Percentiles rank a stretch among this genome's conserved stretches.
Conservation (phyloP, 2,797 vertebrate species). For the Orientallactaga sibirica region DNA sequence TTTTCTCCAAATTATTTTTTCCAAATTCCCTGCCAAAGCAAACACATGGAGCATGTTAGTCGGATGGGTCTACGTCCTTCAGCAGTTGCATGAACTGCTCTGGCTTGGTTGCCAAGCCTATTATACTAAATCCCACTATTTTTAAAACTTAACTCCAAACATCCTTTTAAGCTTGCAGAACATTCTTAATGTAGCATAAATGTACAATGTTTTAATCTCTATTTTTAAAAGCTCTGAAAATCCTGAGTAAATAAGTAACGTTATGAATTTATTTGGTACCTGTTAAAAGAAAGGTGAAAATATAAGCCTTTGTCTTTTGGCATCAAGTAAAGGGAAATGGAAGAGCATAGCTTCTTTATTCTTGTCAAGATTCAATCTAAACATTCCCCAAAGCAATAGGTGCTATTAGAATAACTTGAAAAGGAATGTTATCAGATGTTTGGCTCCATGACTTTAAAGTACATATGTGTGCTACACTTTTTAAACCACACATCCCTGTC, state of each 20-base stretch:
- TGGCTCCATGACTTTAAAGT: slow-evolving; percentile 61
- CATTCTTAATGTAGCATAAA: slow-evolving; percentile 80
- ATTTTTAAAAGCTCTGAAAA: slow-evolving; percentile 38
- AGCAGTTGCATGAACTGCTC: slow-evolving; percentile 87
- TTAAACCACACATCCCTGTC: neutral
- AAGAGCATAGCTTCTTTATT: slow-evolving; percentile 60
- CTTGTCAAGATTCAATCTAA: slow-evolving; percentile 55
- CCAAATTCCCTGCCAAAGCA: slow-evolving; percentile 90
- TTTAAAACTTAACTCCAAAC: slow-evolving; percentile 89
- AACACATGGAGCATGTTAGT: slow-evolving; percentile 90
- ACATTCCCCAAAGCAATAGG: slow-evolving; percentile 24
- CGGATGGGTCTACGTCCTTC: slow-evolving; percentile 85
- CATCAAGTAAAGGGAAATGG: neutral
- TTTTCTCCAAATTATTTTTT: slow-evolving; percentile 90
- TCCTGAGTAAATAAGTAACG: slow-evolving; percentile 37
- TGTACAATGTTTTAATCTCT: slow-evolving; percentile 77
- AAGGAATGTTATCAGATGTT: slow-evolving; percentile 59
- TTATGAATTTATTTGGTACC: slow-evolving; percentile 23
- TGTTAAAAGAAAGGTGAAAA: slow-evolving; percentile 56
- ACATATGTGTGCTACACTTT: slow-evolving; percentile 7
- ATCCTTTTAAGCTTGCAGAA: slow-evolving; percentile 87
- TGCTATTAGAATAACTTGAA: slow-evolving; percentile 18
- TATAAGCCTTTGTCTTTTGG: neutral
- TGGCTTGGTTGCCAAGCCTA: slow-evolving; percentile 88
- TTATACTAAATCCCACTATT: slow-evolving; percentile 90